phyloP scores from a whole-genome alignment of 2,113 vertebrate genomes.

The Chascanopsetta lugubris region DNA sequence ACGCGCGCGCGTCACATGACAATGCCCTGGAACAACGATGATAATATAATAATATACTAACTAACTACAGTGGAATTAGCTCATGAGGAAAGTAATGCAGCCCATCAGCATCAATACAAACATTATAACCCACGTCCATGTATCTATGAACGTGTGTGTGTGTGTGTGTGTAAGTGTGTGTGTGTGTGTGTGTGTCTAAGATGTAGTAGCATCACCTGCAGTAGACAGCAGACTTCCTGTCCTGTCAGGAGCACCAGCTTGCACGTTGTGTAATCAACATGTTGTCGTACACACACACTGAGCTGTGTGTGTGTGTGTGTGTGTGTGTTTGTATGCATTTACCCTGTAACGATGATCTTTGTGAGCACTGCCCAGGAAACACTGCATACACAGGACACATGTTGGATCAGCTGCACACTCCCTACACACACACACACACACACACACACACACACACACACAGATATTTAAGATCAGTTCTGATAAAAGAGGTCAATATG shows the following conservation, averaged over 20 bases:
- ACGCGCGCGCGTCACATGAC: neutral
- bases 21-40: too few relatives aligned
- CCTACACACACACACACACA: conserved; percentile 69
- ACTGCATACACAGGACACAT: conserved; percentile 98
- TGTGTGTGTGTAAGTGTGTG: neutral
- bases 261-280: neutral
- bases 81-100: too few relatives aligned
- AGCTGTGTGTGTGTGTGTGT: neutral
- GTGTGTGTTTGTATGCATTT: conserved; percentile 55
- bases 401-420: conserved; percentile 98
- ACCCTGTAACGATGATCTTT: conserved; percentile 97
- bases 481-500: too few relatives aligned
- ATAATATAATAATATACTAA: too few relatives aligned
- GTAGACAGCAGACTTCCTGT: conserved; percentile 1
- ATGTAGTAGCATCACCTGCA: conserved; percentile 5
- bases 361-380: conserved; percentile 95
- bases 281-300: conserved; percentile 80
- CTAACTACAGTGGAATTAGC: too few relatives aligned
- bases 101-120: too few relatives aligned
- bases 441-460: neutral
- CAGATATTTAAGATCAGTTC: neutral
- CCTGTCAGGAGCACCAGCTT: conserved; percentile 8
- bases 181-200: neutral
- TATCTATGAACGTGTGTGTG: too few relatives aligned
- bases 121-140: too few relatives aligned